These are phyloP conservation scores for Abrostola triplasia DNA, from an alignment of 2,888 invertebrate genomes.

Conservation along the genomic window DNA sequence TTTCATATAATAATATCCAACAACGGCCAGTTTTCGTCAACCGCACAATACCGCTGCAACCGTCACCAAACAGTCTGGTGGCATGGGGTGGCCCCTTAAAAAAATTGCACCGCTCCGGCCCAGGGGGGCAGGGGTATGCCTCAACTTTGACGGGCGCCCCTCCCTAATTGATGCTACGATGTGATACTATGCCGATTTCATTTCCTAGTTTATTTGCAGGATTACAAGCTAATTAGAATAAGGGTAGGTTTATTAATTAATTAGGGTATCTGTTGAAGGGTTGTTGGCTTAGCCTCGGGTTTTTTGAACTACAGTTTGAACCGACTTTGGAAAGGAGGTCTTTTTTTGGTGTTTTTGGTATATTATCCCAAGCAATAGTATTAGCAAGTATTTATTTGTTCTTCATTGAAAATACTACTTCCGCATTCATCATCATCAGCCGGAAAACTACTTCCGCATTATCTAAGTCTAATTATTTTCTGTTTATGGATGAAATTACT, in stretches of 20 bases:
- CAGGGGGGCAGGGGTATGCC: slow-evolving; percentile 52
- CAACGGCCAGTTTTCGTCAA: slow-evolving; percentile 58
- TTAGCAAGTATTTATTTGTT: too few relatives aligned
- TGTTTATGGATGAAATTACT: too few relatives aligned
- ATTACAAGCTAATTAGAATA: slow-evolving; percentile 36
- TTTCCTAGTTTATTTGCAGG: slow-evolving; percentile 61
- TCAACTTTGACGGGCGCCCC: slow-evolving; percentile 82
- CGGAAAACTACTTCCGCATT: too few relatives aligned
- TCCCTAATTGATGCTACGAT: slow-evolving; percentile 78
- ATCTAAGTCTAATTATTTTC: too few relatives aligned
- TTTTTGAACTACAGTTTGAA: too few relatives aligned
- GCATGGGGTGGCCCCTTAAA: slow-evolving; percentile 73
- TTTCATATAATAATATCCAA: slow-evolving; percentile 1
- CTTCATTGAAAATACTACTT: too few relatives aligned
- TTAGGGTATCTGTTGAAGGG: slow-evolving; percentile 14
- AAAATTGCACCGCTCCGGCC: slow-evolving; percentile 77
- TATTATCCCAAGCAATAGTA: too few relatives aligned
- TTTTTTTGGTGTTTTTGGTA: too few relatives aligned
- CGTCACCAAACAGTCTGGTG: slow-evolving; percentile 84
- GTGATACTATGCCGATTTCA: slow-evolving; percentile 71
- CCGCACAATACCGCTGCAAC: slow-evolving; percentile 74
- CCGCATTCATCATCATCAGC: too few relatives aligned
- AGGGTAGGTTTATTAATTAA: slow-evolving; percentile 10
- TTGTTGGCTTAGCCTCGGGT: too few relatives aligned
- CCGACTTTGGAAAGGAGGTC: too few relatives aligned